Conservation (phyloP, 2,797 vertebrate genomes). For the Clamator glandarius region DNA sequence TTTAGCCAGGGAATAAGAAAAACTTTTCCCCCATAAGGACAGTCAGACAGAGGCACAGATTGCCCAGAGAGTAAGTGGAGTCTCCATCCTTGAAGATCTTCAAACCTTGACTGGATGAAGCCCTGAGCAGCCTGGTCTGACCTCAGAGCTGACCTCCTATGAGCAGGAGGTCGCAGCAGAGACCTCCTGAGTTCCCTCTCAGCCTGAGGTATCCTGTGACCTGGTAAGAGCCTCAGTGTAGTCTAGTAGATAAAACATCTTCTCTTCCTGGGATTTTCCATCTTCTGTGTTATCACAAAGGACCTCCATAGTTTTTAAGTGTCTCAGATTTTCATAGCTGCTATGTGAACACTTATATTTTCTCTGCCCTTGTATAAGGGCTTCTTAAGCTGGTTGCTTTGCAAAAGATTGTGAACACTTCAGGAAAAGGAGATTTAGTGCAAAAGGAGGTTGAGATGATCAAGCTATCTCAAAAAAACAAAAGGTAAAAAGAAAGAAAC, state of each 20-base stretch:
- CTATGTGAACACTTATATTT: not conserved
- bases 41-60: not conserved
- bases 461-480: not conserved
- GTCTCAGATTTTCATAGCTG: not conserved
- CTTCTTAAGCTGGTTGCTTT: not conserved
- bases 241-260: not conserved
- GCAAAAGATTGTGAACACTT: not conserved
- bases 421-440: not conserved
- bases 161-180: not conserved
- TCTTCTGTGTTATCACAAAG: not conserved
- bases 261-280: not conserved
- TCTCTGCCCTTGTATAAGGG: not conserved
- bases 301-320: not conserved
- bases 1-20: not conserved
- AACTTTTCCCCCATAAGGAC: not conserved
- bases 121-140: not conserved
- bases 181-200: not conserved
- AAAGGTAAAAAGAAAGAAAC: too few species aligned
- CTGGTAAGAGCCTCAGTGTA: not conserved
- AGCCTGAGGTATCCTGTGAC: not conserved
- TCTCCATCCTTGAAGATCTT: not conserved
- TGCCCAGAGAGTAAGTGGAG: not conserved
- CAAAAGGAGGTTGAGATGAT: not conserved
- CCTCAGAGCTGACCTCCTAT: not conserved
- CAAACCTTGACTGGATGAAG: not conserved